A percentile compares a stretch with the other conserved stretches of the same genome.
Evolutionary conservation across 2,888 invertebrate species (phyloP).

Genomic region (Phyllotreta striolata): DNA sequence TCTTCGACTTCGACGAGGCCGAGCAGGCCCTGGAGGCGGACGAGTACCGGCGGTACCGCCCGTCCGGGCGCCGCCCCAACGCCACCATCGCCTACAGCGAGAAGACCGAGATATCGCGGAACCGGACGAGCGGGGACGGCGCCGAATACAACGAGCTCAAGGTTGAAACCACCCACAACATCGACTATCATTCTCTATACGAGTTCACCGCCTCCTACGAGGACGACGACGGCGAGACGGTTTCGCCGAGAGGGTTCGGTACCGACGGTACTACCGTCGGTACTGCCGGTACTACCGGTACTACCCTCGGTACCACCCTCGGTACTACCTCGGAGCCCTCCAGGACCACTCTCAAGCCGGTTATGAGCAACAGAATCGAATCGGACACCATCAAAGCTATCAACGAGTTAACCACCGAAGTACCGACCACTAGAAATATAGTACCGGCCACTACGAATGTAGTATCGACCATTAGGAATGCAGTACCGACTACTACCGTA

Average conservation of each 20-base stretch:
- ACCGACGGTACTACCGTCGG: constrained; percentile 44
- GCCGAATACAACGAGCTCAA: constrained; percentile 53
- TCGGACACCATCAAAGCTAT: constrained; percentile 49
- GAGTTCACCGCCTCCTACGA: constrained; percentile 65
- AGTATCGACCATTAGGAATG: constrained; percentile 46
- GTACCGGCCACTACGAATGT: too few relatives aligned
- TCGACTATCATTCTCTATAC: constrained; percentile 63
- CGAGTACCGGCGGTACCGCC: constrained; percentile 44
- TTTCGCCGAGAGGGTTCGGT: constrained; percentile 33
- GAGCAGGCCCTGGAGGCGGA: too few relatives aligned
- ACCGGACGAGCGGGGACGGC: constrained; percentile 50
- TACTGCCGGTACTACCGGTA: constrained; percentile 17
- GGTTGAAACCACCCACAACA: constrained; percentile 61
- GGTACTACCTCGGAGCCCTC: too few relatives aligned
- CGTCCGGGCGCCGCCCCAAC: constrained; percentile 44
- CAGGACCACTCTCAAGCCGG: background rate
- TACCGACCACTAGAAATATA: constrained; percentile 31
- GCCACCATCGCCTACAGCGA: constrained; percentile 51
- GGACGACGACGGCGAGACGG: constrained; percentile 34
- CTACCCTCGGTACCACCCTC: too few relatives aligned
- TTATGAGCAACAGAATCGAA: constrained; percentile 57
- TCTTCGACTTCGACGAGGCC: too few relatives aligned
- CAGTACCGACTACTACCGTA: constrained; percentile 39
- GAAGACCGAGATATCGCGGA: constrained; percentile 48
- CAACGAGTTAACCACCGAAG: constrained; percentile 34